Percentiles rank a stretch among this genome's conserved stretches.
Conservation (phyloP, 2,888 invertebrate species). For the Mystacides longicornis region DNA sequence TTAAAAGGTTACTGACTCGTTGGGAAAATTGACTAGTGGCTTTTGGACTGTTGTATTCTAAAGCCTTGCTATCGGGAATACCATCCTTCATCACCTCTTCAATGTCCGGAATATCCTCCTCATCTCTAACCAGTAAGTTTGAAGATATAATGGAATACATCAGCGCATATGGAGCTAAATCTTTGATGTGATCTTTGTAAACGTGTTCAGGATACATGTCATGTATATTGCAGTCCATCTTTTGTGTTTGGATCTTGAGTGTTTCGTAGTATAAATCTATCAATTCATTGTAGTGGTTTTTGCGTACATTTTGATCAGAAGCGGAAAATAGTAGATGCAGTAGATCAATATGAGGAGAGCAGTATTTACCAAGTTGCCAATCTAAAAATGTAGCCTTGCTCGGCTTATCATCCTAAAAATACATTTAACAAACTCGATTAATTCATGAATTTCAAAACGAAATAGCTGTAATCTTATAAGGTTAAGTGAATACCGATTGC, state of each 20-base stretch:
- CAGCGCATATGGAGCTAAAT: slow-evolving; percentile 10
- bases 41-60: slow-evolving; percentile 3
- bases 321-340: slow-evolving; percentile 13
- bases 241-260: background rate
- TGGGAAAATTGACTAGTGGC: slow-evolving; percentile 1
- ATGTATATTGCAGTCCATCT: slow-evolving; percentile 12
- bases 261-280: slow-evolving; percentile 14
- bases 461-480: no score
- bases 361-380: slow-evolving; percentile 18
- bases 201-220: slow-evolving; percentile 16
- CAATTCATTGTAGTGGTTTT: slow-evolving; percentile 13
- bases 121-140: slow-evolving; percentile 7
- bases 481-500: no score
- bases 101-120: slow-evolving; percentile 8
- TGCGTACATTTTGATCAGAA: slow-evolving; percentile 6
- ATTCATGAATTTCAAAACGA: no score
- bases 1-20: slow-evolving; percentile 3
- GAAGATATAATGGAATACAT: slow-evolving; percentile 6
- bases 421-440: no score
- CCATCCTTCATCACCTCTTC: background rate
- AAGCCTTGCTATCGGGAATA: background rate
- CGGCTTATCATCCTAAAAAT: slow-evolving; percentile 9
- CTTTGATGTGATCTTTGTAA: slow-evolving; percentile 10
- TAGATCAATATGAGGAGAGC: slow-evolving; percentile 15
- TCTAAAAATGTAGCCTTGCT: slow-evolving; percentile 14